These are phyloP conservation scores for Cenopis cana DNA, from an alignment of 2,888 invertebrate genomes.

Conservation along the genomic window DNA sequence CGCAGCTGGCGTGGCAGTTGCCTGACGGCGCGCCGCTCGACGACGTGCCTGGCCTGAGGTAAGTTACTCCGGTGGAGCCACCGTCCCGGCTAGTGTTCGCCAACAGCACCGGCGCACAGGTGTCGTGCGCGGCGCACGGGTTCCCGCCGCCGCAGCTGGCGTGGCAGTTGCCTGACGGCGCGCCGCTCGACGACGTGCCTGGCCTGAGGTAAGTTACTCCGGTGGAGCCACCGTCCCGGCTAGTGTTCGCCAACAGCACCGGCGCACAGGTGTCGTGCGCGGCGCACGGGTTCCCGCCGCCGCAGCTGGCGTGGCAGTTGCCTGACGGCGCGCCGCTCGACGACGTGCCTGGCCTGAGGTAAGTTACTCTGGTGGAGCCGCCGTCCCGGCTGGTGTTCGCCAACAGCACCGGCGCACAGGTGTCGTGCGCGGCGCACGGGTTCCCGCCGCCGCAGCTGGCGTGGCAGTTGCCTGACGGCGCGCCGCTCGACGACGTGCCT, in stretches of 20 bases:
- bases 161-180: constrained; percentile 90
- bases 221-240: constrained; percentile 90
- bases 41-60: constrained; percentile 91
- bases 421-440: too few species aligned
- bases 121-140: constrained; percentile 93
- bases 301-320: constrained; percentile 90
- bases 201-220: constrained; percentile 89
- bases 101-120: constrained; percentile 89
- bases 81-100: constrained; percentile 90
- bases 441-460: too few species aligned
- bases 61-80: constrained; percentile 88
- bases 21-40: constrained; percentile 89
- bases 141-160: constrained; percentile 89
- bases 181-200: constrained; percentile 88
- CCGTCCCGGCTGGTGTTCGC: constrained; percentile 90
- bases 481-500: too few species aligned
- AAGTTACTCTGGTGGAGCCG: constrained; percentile 88
- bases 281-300: constrained; percentile 92
- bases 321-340: constrained; percentile 89
- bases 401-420: constrained; percentile 86
- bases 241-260: constrained; percentile 90
- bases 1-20: constrained; percentile 90
- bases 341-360: constrained; percentile 91
- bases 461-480: too few species aligned
- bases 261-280: constrained; percentile 87